Evolutionary conservation across 2,113 vertebrate genomes (phyloP).

Genomic region (Ibidorhyncha struthersii): DNA sequence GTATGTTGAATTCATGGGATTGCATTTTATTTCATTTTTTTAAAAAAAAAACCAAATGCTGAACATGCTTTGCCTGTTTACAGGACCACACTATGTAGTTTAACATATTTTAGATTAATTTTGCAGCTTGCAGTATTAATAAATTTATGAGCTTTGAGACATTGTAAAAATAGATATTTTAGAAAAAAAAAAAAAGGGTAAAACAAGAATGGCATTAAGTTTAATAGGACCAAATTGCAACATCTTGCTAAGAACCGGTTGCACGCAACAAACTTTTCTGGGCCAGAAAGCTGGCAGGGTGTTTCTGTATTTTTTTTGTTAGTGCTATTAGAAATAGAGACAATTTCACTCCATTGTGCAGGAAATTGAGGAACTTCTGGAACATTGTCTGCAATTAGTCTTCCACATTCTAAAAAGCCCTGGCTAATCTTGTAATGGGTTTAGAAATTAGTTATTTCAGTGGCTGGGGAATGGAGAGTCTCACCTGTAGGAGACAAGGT

Average conservation of each 20-base stretch:
- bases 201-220: not conserved
- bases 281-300: not conserved
- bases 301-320: not conserved
- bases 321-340: not conserved
- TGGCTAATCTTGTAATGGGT: not conserved
- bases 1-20: not conserved
- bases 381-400: not conserved
- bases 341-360: not conserved
- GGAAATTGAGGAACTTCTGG: not conserved
- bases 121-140: not conserved
- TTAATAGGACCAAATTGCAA: not conserved
- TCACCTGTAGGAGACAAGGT: not conserved
- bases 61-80: not conserved
- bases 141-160: not conserved
- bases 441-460: not conserved
- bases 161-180: not conserved
- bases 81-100: not conserved
- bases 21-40: not conserved
- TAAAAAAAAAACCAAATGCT: not conserved
- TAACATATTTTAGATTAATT: not conserved
- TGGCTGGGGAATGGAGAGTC: not conserved
- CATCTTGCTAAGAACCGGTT: not conserved
- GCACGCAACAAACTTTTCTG: not conserved
- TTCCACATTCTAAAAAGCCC: not conserved
- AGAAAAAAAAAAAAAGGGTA: not conserved